Base-by-base conservation (phyloP, 2,113 vertebrate species). In the Proteles cristata region DNA sequence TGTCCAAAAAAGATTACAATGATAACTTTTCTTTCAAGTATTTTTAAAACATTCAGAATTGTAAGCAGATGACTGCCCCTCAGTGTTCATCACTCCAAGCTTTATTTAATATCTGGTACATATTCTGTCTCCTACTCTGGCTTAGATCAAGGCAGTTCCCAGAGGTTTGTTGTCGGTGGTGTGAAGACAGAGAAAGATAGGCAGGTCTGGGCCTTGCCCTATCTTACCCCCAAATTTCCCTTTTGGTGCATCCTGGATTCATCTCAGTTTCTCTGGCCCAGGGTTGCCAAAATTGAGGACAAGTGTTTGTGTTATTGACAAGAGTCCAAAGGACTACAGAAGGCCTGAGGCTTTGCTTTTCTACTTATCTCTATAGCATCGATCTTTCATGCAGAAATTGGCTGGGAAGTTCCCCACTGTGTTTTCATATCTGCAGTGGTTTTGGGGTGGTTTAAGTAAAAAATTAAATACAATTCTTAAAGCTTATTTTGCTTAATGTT, bases 391-490 rank as follows among this genome's bases (percentile, higher is more conserved):
- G 28, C 4, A 84, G 77, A 89, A 83, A 63, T 43, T 33, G 15
- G 16, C 83, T 61, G 39, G 43, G 26, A 83, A 63, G 39, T 83
- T 50, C 69, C 50, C 69, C 58, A 69, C 33, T 53, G 15, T 81
- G 55, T 39, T 74, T 84, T 90, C 25, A 21, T 85, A 19, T 39
- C 12, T 80, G 65, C 31, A n/a, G 4, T 68, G 48, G n/a, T 82
- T 91, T 82, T 58, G 28, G 31, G 1, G 8, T 73, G n/a, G 11
- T 68, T 96, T 88, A 92, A 92, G n/a, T 73, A 95, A 33, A 87
- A 90, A 91, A 45, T 81, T 73, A 86, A 96, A 74, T 81, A 55
- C 23, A 88, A 7, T 81, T 86, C 23, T 94, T 81, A 91, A 82
- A 86, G 66, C 66, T 80, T 86, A 25, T 74, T 94, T 94, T 86